phyloP scores from a whole-genome alignment of 2,797 vertebrate species.

The Antennarius maculatus region DNA sequence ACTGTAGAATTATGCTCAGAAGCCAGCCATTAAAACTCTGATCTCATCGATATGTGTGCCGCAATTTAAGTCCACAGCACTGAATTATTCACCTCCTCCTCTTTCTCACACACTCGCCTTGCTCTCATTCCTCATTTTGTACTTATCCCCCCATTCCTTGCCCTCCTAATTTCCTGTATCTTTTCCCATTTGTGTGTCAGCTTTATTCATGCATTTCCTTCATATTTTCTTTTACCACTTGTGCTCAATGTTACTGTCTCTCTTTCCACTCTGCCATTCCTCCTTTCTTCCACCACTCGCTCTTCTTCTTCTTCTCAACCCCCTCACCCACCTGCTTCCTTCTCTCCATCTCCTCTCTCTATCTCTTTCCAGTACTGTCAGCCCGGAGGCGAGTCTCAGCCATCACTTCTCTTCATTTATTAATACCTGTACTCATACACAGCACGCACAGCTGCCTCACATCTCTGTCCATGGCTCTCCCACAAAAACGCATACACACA shows the following conservation, averaged over 20 bases:
- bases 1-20: constrained; percentile 87
- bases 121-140: constrained; percentile 51
- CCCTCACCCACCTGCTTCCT: background rate
- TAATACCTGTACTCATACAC: constrained; percentile 77
- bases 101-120: constrained; percentile 52
- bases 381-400: constrained; percentile 73
- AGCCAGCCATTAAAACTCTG: constrained; percentile 88
- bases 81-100: constrained; percentile 76
- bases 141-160: constrained; percentile 44
- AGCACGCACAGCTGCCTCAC: constrained; percentile 62
- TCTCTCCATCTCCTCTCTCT: constrained; percentile 38
- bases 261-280: constrained; percentile 10
- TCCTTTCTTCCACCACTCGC: constrained; percentile 25
- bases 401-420: constrained; percentile 82
- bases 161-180: constrained; percentile 50
- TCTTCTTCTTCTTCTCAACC: constrained; percentile 25
- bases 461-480: constrained; percentile 43
- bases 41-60: constrained; percentile 85
- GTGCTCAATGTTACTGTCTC: constrained; percentile 23
- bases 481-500: constrained; percentile 5
- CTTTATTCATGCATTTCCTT: constrained; percentile 24
- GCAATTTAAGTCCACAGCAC: constrained; percentile 80
- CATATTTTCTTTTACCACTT: constrained; percentile 27
- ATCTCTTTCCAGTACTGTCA: constrained; percentile 67
- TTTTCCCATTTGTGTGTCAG: constrained; percentile 29